Evolutionary conservation across 2,797 vertebrate species (phyloP).

Genomic region (Phylloscopus collybita): DNA sequence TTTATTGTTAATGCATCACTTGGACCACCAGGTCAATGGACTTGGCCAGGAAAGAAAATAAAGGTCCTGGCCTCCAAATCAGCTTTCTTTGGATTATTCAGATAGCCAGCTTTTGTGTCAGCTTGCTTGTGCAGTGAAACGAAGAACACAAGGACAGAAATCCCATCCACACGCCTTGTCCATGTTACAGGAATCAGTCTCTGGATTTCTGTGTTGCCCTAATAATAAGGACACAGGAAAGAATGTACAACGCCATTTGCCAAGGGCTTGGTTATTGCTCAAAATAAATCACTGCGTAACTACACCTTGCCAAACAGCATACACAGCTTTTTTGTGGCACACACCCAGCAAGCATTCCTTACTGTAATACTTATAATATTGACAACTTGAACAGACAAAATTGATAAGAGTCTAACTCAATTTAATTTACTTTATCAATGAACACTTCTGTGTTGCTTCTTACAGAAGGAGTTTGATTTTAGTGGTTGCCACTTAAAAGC

Average conservation of each 20-base stretch:
- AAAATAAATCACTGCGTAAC: background rate
- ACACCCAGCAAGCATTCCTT: background rate
- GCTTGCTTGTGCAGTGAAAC: background rate
- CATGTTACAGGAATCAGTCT: background rate
- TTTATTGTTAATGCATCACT: background rate
- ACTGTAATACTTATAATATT: background rate
- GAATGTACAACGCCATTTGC: background rate
- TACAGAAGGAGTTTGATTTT: background rate
- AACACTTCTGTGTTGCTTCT: background rate
- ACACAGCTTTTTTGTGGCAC: background rate
- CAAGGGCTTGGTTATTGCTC: background rate
- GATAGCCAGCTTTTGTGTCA: background rate
- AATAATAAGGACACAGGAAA: background rate
- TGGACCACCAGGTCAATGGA: background rate
- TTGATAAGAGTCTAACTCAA: background rate
- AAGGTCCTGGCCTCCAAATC: background rate
- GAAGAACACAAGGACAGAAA: background rate
- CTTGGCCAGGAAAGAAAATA: background rate
- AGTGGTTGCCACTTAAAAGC: background rate
- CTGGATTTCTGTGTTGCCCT: background rate
- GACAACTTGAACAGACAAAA: background rate
- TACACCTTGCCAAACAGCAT: background rate
- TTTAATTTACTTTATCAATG: background rate
- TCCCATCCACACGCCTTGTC: background rate
- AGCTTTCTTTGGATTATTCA: background rate